Evolutionary conservation across 2,888 invertebrate species (phyloP), one percentile per base, ranked within the genome.

Genomic region (Macrophya annulata): DNA sequence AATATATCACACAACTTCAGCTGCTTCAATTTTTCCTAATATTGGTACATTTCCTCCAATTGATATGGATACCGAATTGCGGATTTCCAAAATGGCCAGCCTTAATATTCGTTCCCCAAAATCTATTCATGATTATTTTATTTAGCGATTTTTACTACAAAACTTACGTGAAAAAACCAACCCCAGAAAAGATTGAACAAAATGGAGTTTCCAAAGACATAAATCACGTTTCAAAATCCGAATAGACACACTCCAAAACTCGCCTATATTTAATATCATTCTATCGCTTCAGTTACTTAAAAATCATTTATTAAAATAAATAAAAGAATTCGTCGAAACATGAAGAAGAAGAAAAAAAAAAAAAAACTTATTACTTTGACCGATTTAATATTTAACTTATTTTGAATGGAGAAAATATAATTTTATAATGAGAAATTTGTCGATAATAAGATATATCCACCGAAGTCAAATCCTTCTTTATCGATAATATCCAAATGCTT

Each of bases 1-100:
- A 97, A 87, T 95, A 97, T 90, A 96, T 98, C 86, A 98, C 98
- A 0, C 97, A 97, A 90, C 91, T 98, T 89, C 98, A 98, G 94
- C 95, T 98, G 94, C 21, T 94, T 0, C 97, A 97, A 91, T 97
- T 97, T 90, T 93, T 95, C 48, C 90, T 95, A 86, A 93, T 96
- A 48, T 93, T 95, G 0, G 85, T 96, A 0, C 96, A 96, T 91
- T 95, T 94, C 92, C 86, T 91, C 0, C 88, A 92, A 15, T 86
- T 95, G 55, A 88, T 94, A 0, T 94, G 95, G 90, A 92, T 91
- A 55, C 90, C 94, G 0, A 94, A 95, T 87, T 97, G 97, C 88
- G 94, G 88, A 0, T 96, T 94, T 89, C 96, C 96, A 1, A 93
- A 94, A 12, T 95, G 95, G 94, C 91, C 93, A 0, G 93, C 94